Percentiles rank a stretch among this genome's conserved stretches.
phyloP scores from a whole-genome alignment of 2,797 vertebrate genomes.

The Peromyscus eremicus region DNA sequence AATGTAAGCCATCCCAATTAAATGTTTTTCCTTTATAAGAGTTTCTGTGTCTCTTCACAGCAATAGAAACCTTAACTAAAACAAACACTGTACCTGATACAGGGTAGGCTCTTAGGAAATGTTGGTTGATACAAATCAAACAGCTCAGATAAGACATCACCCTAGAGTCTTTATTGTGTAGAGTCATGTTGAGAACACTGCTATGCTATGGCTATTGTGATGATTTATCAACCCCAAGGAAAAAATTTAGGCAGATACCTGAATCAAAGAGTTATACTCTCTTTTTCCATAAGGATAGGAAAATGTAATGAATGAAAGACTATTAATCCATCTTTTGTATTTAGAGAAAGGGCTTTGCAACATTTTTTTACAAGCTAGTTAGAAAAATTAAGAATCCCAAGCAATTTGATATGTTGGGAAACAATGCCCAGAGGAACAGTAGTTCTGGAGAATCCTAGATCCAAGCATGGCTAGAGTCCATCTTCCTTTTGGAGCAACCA shows the following conservation, averaged over 20 bases:
- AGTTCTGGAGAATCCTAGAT: slow-evolving; percentile 87
- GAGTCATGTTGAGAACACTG: neutral
- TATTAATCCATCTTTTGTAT: slow-evolving; percentile 60
- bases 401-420: slow-evolving; percentile 90
- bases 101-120: slow-evolving; percentile 16
- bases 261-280: neutral
- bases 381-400: slow-evolving; percentile 85
- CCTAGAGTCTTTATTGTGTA: neutral
- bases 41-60: neutral
- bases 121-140: slow-evolving; percentile 8
- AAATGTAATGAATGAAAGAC: slow-evolving; percentile 50
- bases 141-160: neutral
- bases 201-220: neutral
- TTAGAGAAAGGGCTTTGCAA: slow-evolving; percentile 85
- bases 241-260: neutral
- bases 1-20: neutral
- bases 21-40: neutral
- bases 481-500: slow-evolving; percentile 88
- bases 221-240: neutral
- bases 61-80: neutral
- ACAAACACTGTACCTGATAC: neutral
- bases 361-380: slow-evolving; percentile 88
- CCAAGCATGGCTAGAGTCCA: slow-evolving; percentile 90
- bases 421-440: slow-evolving; percentile 90
- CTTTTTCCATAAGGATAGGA: slow-evolving; percentile 39